Evolutionary conservation across 2,888 invertebrate species (phyloP), one percentile per base, ranked within the genome.

Genomic region (Hydropsyche betteni): DNA sequence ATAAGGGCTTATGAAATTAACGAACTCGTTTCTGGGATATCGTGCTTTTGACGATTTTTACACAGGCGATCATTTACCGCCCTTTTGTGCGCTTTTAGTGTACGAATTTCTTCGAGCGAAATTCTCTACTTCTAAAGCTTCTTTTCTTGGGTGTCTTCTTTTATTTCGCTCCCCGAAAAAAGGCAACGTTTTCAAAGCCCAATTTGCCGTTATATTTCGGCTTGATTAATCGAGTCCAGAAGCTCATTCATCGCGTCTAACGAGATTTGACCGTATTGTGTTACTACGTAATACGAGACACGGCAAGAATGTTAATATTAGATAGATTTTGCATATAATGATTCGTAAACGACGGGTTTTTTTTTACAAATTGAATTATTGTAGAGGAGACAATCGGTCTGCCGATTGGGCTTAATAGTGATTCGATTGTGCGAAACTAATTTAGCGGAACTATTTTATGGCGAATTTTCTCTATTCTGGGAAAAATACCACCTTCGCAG

Each of bases 361-460:
- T 24, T 24, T 24, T 44, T 1, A 44, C 10, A 44, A 44, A 44
- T 44, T 10, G 44, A 44, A 4, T 44, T 44, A 44, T 44, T 44
- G 36, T 12, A 33, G 36, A 33, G 34, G 34, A 36, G 34, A 64
- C 36, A 64, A 64, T n/a, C 12, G 55, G 16, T 5, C 16, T n/a
- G 6, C 16, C 55, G 55, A 55, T 64, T 34, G 36, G 1, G 64
- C 64, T 7, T 64, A 36, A 64, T 64, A 64, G 36, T 36, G 64
- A 64, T 64, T 64, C 34, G 64, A 64, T 64, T 64, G 64, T 64
- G 64, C 64, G 10, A 64, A 34, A 64, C 64, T 64, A 64, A 64
- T 64, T 36, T 64, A 6, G 64, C 64, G 64, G 64, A 64, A 64
- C 36, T 36, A 64, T 64, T 64, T 64, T 64, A 64, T 64, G 36